Base-by-base conservation (phyloP, 2,797 vertebrate species). In the Channa striata region DNA sequence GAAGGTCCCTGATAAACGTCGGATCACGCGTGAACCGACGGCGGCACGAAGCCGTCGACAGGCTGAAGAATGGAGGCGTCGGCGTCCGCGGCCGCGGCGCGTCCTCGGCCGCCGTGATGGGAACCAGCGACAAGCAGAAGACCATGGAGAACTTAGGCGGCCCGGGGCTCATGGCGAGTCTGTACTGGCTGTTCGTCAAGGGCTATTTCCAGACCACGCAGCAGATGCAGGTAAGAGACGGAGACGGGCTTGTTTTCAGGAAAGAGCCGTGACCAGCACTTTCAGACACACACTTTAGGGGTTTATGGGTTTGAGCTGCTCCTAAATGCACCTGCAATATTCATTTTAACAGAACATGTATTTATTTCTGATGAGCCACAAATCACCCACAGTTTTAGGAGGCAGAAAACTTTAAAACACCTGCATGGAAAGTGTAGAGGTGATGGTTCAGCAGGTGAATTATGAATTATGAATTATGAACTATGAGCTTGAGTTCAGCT, bases 161-260 rank as follows among this genome's bases (percentile, higher is more conserved):
- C 11, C 92, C 93, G 0, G 90, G 83, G 21, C 87, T 94, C 20
- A 1, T 90, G 17, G 86, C 78, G 0, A 91, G 83, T 0, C 11
- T 95, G 0, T 87, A 94, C 74, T 95, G 94, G 94, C 85, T 94
- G 0, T 94, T 95, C 23, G 65, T 90, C 0, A 95, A 95, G 52
- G 94, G 95, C 0, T 93, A 94, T 53, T 90, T 93, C 56, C 14
- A 85, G 11, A 90, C 51, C 1, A 62, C 76, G 21, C 95, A 95
- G 6, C 87, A 93, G 33, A 46, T 95, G 88, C 95, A 95, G 59
- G 95, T 93, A 63, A 87, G 14, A 11, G 25, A 30, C 25, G 25
- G n/a, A n/a, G n/a, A n/a, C n/a, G n/a, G n/a, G n/a, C n/a, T n/a
- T n/a, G n/a, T n/a, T n/a, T n/a, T n/a, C n/a, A n/a, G n/a, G n/a